These are phyloP conservation scores for Malurus elegans DNA, from an alignment of 2,113 vertebrate species.

Conservation along the genomic window DNA sequence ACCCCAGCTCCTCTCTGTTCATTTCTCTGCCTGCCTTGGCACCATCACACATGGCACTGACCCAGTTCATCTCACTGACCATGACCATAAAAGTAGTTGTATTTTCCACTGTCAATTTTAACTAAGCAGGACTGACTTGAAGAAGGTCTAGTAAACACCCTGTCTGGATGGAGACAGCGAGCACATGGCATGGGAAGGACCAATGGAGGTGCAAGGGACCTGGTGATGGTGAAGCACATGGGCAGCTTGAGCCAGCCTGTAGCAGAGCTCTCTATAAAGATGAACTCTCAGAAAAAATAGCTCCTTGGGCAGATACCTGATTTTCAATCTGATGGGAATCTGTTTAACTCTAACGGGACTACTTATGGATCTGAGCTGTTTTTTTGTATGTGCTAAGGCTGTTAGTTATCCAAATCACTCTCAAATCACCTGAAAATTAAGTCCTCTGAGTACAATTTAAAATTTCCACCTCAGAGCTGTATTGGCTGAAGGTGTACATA, in stretches of 20 bases:
- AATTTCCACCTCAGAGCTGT: not conserved
- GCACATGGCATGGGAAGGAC: not conserved
- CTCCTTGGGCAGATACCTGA: not conserved
- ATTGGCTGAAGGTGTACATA: not conserved
- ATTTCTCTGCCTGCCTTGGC: not conserved
- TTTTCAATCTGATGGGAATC: not conserved
- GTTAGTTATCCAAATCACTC: not conserved
- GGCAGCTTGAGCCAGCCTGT: not conserved
- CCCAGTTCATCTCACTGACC: not conserved
- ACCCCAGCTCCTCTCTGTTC: not conserved
- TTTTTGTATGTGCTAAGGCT: not conserved
- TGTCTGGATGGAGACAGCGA: not conserved
- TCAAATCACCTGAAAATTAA: not conserved
- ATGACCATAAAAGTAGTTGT: not conserved
- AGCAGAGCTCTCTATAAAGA: not conserved
- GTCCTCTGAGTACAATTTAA: not conserved
- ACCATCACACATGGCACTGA: fast-evolving
- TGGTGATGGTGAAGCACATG: fast-evolving
- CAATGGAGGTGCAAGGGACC: not conserved
- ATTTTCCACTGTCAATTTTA: not conserved
- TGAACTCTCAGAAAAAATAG: not conserved
- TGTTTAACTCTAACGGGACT: not conserved
- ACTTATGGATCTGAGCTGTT: not conserved
- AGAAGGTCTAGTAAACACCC: not conserved
- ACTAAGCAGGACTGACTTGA: not conserved